Conservation (phyloP, 2,113 vertebrate genomes). For the Eulacestoma nigropectus region DNA sequence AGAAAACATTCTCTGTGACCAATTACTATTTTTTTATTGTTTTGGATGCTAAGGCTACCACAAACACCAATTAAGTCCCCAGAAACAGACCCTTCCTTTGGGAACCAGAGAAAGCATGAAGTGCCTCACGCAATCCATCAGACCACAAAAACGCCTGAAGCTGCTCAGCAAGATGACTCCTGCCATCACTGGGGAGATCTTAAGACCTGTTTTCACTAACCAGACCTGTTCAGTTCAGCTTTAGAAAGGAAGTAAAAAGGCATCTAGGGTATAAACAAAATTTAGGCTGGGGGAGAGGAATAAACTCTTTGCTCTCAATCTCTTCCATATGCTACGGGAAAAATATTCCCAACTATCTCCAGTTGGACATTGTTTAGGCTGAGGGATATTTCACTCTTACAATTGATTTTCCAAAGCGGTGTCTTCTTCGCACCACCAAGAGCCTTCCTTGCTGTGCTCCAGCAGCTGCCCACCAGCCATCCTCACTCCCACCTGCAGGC, state of each 20-base stretch:
- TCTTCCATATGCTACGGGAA: background rate
- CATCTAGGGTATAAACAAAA: background rate
- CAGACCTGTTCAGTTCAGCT: background rate
- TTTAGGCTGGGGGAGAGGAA: background rate
- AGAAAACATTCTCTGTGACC: background rate
- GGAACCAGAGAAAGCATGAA: background rate
- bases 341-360: background rate
- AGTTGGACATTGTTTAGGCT: background rate
- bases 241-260: background rate
- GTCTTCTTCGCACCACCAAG: background rate
- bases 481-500: background rate
- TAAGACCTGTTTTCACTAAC: background rate
- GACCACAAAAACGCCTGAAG: background rate
- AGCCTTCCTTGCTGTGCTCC: background rate
- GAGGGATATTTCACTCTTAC: background rate
- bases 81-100: background rate
- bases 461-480: background rate
- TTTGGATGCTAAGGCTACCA: background rate
- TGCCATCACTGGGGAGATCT: background rate
- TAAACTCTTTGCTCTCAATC: background rate
- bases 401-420: background rate
- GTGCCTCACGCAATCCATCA: background rate
- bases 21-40: background rate
- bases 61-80: slow-evolving; percentile 12
- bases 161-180: background rate